These are phyloP conservation scores for Cherax quadricarinatus DNA, from an alignment of 1,140 invertebrate genomes.

Conservation along the genomic window DNA sequence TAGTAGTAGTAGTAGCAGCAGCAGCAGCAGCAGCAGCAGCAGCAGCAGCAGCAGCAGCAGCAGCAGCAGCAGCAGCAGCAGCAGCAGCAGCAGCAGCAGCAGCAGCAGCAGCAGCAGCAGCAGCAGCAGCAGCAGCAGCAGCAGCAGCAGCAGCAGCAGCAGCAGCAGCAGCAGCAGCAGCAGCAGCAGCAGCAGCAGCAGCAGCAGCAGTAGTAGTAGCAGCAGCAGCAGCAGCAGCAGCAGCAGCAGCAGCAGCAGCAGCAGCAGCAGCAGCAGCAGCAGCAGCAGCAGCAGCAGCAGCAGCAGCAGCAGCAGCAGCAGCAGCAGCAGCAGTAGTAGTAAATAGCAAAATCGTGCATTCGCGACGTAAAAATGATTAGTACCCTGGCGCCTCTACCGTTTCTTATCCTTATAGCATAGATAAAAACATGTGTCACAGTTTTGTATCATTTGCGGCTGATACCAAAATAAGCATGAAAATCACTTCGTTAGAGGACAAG, in stretches of 20 bases:
- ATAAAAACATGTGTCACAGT: too few species aligned
- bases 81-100: background rate
- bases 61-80: conserved; percentile 1
- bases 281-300: too few species aligned
- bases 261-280: too few species aligned
- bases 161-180: background rate
- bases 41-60: too few species aligned
- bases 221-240: background rate
- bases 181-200: background rate
- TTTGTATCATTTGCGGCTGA: too few species aligned
- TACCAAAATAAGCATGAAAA: too few species aligned
- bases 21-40: too few species aligned
- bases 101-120: background rate
- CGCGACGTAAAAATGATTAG: too few species aligned
- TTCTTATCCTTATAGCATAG: too few species aligned
- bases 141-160: background rate
- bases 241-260: background rate
- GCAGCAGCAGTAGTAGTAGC: conserved; percentile 3
- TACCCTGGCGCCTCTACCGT: too few species aligned
- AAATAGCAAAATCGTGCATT: background rate
- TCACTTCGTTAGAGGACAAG: too few species aligned
- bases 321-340: background rate
- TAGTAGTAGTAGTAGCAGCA: background rate
- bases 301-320: background rate
- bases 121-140: background rate